Conservation (phyloP, 1,140 invertebrate genomes). For the Euschistus heros region DNA sequence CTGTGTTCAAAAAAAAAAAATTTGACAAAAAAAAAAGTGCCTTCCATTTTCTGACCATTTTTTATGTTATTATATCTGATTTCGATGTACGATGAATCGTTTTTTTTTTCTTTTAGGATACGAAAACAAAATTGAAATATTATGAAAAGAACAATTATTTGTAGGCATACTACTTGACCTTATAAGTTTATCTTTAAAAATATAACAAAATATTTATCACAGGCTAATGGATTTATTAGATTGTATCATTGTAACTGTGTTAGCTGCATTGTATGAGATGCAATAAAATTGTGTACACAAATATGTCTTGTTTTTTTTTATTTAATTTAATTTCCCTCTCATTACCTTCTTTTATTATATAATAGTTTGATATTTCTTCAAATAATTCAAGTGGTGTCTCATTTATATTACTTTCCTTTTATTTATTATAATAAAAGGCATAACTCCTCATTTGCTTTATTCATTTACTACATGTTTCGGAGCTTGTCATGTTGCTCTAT, state of each 20-base stretch:
- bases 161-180: constrained; percentile 22
- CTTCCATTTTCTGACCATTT: constrained; percentile 30
- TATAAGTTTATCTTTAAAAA: constrained; percentile 16
- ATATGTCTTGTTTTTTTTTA: constrained; percentile 7
- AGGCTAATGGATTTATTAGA: constrained; percentile 29
- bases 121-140: background rate
- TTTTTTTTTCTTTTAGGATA: constrained; percentile 2
- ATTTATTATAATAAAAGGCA: no score
- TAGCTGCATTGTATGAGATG: constrained; percentile 29
- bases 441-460: no score
- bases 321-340: no score
- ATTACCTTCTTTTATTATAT: no score
- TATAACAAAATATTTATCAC: constrained; percentile 26
- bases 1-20: constrained; percentile 27
- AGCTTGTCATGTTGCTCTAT: no score
- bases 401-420: no score
- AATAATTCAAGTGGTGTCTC: no score
- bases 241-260: constrained; percentile 30
- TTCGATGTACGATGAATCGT: background rate
- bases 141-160: constrained; percentile 20
- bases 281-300: constrained; percentile 30
- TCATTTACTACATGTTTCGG: no score
- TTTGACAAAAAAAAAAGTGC: constrained; percentile 28
- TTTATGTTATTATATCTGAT: constrained; percentile 14
- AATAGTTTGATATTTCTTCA: no score